A percentile compares a stretch with the other conserved stretches of the same genome.
Conservation (phyloP, 2,113 vertebrate species). For the Sminthopsis crassicaudata region DNA sequence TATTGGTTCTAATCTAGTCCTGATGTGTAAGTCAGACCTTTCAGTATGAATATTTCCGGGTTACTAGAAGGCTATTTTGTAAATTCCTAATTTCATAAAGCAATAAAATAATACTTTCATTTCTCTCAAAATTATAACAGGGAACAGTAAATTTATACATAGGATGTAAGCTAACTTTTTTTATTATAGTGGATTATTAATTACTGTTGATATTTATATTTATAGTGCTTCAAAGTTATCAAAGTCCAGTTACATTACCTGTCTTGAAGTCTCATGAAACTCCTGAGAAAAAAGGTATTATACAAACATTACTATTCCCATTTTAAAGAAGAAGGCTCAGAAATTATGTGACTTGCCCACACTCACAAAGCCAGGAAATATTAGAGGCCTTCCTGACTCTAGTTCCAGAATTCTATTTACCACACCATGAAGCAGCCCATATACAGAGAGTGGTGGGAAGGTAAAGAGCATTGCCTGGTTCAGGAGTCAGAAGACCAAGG, state of each 20-base stretch:
- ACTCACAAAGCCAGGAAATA: not conserved
- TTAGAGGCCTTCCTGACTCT: not conserved
- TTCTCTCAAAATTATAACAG: conserved; percentile 30
- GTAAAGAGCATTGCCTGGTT: not conserved
- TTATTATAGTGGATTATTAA: not conserved
- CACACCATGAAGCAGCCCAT: not conserved
- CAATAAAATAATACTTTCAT: conserved; percentile 16
- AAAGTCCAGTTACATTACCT: not conserved
- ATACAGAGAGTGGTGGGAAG: not conserved
- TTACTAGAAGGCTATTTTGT: conserved; percentile 27
- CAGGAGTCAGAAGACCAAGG: not conserved
- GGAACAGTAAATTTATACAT: not conserved
- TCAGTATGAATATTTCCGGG: conserved; percentile 4
- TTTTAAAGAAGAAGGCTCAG: not conserved
- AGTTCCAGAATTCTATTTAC: not conserved
- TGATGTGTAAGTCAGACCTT: not conserved
- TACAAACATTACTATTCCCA: not conserved
- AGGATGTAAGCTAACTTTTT: not conserved
- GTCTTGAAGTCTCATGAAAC: not conserved
- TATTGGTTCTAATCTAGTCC: not conserved
- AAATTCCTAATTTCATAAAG: not conserved
- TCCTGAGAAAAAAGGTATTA: not conserved
- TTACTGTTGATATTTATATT: not conserved
- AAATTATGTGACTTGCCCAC: not conserved
- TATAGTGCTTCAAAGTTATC: not conserved